Conservation (phyloP, 1,140 invertebrate species). For the Cherax destructor region DNA sequence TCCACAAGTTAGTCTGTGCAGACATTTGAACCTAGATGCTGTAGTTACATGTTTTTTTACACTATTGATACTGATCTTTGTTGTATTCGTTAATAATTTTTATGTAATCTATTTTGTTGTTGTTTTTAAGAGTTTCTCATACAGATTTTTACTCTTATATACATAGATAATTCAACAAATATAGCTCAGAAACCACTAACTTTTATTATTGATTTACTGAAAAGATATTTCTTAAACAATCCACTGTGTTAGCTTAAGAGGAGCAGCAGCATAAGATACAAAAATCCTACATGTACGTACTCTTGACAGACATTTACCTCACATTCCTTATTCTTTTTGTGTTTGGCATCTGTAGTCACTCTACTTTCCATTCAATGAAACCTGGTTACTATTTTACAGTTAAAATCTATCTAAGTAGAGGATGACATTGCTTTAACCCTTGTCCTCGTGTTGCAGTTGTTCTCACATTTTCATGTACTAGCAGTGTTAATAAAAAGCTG, state of each 20-base stretch:
- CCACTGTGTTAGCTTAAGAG: neutral
- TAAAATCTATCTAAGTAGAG: too few species aligned
- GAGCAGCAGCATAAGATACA: too few species aligned
- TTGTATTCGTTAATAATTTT: neutral
- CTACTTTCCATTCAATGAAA: neutral
- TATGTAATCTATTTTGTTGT: conserved; percentile 4
- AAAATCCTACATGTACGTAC: neutral
- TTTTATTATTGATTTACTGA: neutral
- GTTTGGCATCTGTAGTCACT: neutral
- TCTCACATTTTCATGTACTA: neutral
- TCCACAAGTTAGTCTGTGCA: neutral
- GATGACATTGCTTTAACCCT: neutral
- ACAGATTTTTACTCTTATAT: conserved; percentile 11
- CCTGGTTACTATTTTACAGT: neutral
- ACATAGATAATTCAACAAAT: neutral
- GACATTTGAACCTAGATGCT: neutral
- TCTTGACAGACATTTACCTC: neutral
- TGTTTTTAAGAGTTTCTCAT: neutral
- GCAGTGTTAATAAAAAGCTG: neutral
- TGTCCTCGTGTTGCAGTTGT: neutral
- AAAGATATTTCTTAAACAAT: neutral
- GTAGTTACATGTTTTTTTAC: neutral
- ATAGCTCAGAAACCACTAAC: neutral
- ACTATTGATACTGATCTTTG: neutral
- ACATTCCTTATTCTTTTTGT: neutral